Evolutionary conservation across 2,113 vertebrate genomes (phyloP), one percentile per base, ranked within the genome.

Genomic region (Tragelaphus imberbis): DNA sequence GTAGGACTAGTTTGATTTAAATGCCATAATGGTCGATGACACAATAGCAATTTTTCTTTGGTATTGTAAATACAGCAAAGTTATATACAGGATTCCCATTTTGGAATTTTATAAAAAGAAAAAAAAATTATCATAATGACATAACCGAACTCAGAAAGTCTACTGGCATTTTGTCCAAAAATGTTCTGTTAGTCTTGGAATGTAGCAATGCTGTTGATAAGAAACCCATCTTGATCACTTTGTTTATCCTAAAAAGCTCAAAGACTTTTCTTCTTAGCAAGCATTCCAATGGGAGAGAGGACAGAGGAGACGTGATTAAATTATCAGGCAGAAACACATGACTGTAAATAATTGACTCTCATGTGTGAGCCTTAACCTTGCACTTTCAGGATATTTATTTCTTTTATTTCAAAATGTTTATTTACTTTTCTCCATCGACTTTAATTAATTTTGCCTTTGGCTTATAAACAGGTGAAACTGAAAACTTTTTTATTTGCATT

Each of bases 401-500:
- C 88, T 84, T 98, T 97, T 97, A 91, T 97, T 98, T 97, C 65
- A 92, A 95, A 98, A 91, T 93, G 87, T 90, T 97, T 97, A 84
- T 98, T 98, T 98, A 95, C 92, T 98, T 97, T 98, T 97, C 94
- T 97, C 91, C 84, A 53, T 92, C 98, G 97, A 36, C 97, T 98
- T 98, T 98, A 98, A 98, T 99, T 98, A 98, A 98, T 97, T 97
- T 98, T 89, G 95, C 97, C 97, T 86, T 87, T 79, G 97, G 90
- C 97, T 98, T 93, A 97, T 87, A 98, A 40, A 40, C 92, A 97
- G 93, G 95, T 98, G 93, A 98, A 97, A 96, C 53, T 79, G 77
- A 84, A 61, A 97, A 98, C 94, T 91, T 97, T 91, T 91, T 85
- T 95, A 95, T 96, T 97, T 97, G 91, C 93, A 97, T 84, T 88